Conservation (phyloP, 2,888 invertebrate genomes). For the Boloria selene region DNA sequence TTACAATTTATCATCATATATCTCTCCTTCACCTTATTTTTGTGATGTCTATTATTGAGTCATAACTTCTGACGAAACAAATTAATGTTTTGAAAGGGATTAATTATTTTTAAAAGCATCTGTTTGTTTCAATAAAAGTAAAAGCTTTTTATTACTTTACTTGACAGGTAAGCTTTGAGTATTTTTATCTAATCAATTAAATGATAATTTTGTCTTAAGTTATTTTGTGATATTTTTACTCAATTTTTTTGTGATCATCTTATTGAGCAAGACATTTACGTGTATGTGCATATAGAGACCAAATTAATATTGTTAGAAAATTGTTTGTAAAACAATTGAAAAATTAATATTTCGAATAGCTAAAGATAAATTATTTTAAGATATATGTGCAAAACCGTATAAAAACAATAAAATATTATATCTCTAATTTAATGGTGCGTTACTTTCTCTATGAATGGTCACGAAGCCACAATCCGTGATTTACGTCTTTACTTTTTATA, state of each 20-base stretch:
- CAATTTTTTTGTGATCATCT: no score
- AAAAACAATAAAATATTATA: conserved; percentile 36
- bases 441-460: conserved; percentile 32
- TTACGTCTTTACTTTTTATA: conserved; percentile 22
- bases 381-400: conserved; percentile 10
- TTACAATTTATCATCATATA: no score
- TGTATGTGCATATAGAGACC: neutral
- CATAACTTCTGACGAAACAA: neutral
- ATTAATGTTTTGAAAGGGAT: neutral
- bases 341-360: neutral
- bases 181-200: no score
- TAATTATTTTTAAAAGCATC: conserved; percentile 9
- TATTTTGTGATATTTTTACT: no score
- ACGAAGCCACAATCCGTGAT: conserved; percentile 21
- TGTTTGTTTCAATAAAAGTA: conserved; percentile 1
- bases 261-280: no score
- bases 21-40: no score
- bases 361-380: conserved; percentile 1
- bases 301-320: neutral
- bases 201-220: no score
- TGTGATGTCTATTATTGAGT: no score
- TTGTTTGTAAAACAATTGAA: neutral
- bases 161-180: conserved; percentile 8
- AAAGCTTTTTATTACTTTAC: conserved; percentile 7
- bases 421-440: conserved; percentile 31